Evolutionary conservation across 2,888 invertebrate species (phyloP).

Genomic region (Drosophila anomelani): DNA sequence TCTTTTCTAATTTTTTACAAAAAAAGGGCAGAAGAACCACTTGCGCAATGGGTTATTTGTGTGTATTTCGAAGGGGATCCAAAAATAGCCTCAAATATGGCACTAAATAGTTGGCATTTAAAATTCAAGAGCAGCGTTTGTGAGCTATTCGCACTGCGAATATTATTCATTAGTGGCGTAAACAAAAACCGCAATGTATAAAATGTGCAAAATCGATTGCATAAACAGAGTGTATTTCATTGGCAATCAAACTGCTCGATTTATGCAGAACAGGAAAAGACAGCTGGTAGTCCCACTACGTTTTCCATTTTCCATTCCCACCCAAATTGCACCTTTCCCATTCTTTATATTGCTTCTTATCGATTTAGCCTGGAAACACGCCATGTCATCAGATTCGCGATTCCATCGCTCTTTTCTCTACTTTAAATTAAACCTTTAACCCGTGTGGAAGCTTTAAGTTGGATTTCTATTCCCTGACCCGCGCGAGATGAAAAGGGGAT

Average conservation of each 20-base stretch:
- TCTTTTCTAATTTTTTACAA: not conserved
- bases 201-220: slow-evolving; percentile 70
- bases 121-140: not conserved
- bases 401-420: slow-evolving; percentile 12
- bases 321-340: not conserved
- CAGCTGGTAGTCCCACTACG: slow-evolving; percentile 18
- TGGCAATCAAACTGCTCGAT: slow-evolving; percentile 69
- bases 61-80: slow-evolving; percentile 10
- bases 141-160: slow-evolving; percentile 17
- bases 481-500: slow-evolving; percentile 37
- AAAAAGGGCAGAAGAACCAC: slow-evolving; percentile 11
- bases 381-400: slow-evolving; percentile 37
- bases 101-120: slow-evolving; percentile 30
- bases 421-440: slow-evolving; percentile 29
- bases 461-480: slow-evolving; percentile 7
- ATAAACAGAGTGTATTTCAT: slow-evolving; percentile 65
- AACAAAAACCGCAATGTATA: slow-evolving; percentile 41
- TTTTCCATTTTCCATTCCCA: slow-evolving; percentile 1
- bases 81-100: slow-evolving; percentile 43
- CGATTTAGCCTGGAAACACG: slow-evolving; percentile 45
- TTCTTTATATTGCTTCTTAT: slow-evolving; percentile 26
- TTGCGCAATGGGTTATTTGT: slow-evolving; percentile 16
- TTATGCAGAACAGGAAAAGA: slow-evolving; percentile 58
- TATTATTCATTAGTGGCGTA: slow-evolving; percentile 12
- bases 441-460: slow-evolving; percentile 29